phyloP scores from a whole-genome alignment of 2,797 vertebrate species.

The Triplophysa bombifrons region DNA sequence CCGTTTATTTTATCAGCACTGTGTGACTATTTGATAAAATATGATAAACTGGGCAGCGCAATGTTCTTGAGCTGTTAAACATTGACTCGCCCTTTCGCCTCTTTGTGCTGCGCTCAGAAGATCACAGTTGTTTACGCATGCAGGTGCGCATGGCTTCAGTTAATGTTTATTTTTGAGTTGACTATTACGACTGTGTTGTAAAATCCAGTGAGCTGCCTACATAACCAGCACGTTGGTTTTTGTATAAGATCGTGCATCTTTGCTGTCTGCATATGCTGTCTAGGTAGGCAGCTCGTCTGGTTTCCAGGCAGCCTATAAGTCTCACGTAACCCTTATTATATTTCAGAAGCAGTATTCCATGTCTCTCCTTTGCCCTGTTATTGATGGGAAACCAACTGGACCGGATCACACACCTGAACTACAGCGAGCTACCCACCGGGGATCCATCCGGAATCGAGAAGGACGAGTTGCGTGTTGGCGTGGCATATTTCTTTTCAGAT shows the following conservation, averaged over 20 bases:
- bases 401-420: slow-evolving; percentile 99
- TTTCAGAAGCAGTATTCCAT: slow-evolving; percentile 84
- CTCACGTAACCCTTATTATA: slow-evolving; percentile 1
- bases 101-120: slow-evolving; percentile 21
- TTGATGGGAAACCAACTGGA: slow-evolving; percentile 99
- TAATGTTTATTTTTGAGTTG: slow-evolving; percentile 9
- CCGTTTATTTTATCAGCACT: neutral
- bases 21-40: neutral
- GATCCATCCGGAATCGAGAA: slow-evolving; percentile 99
- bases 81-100: slow-evolving; percentile 22
- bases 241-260: neutral
- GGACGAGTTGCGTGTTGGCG: slow-evolving; percentile 98
- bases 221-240: slow-evolving; percentile 3
- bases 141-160: slow-evolving; percentile 24
- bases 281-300: neutral
- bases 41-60: neutral
- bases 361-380: slow-evolving; percentile 88
- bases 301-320: neutral
- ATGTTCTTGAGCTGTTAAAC: slow-evolving; percentile 6
- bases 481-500: slow-evolving; percentile 99
- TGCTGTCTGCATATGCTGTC: neutral
- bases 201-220: neutral
- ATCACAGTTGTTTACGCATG: slow-evolving; percentile 44
- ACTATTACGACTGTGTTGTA: slow-evolving; percentile 24
- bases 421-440: slow-evolving; percentile 98